Evolutionary conservation across 2,113 vertebrate species (phyloP).

Genomic region (Prunella fulvescens): DNA sequence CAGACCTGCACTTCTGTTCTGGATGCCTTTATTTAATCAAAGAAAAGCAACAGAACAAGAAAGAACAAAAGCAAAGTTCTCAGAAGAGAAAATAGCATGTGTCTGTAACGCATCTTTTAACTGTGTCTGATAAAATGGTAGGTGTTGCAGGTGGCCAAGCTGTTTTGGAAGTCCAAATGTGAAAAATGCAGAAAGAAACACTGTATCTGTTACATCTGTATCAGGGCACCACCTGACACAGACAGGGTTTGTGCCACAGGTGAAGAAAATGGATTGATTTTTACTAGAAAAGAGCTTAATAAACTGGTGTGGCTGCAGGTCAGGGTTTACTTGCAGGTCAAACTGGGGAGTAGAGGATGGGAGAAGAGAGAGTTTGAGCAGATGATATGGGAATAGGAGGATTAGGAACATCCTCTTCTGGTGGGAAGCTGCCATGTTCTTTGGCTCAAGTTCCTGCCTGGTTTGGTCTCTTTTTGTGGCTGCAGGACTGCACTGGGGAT

Average conservation of each 20-base stretch:
- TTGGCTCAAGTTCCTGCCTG: not conserved
- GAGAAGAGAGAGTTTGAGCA: not conserved
- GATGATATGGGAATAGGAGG: not conserved
- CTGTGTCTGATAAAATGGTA: not conserved
- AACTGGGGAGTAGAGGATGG: not conserved
- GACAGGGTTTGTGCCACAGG: not conserved
- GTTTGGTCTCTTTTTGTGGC: not conserved
- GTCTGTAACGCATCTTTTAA: not conserved
- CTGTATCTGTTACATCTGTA: not conserved
- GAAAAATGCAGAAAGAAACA: not conserved
- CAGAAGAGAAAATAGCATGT: not conserved
- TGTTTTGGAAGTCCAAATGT: not conserved
- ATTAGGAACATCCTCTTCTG: not conserved
- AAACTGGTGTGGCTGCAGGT: not conserved
- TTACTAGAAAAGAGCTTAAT: not conserved
- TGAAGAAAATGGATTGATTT: not conserved
- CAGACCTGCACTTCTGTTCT: conserved; percentile 17
- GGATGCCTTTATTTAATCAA: conserved; percentile 40
- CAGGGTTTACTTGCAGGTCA: not conserved
- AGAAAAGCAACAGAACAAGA: not conserved
- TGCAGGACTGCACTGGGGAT: fast-evolving
- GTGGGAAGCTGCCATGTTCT: fast-evolving
- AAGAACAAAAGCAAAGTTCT: conserved; percentile 28
- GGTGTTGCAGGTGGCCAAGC: not conserved
- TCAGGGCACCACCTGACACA: not conserved